These are phyloP conservation scores for Hedychridium roseum DNA, from an alignment of 2,888 invertebrate genomes.

Conservation along the genomic window DNA sequence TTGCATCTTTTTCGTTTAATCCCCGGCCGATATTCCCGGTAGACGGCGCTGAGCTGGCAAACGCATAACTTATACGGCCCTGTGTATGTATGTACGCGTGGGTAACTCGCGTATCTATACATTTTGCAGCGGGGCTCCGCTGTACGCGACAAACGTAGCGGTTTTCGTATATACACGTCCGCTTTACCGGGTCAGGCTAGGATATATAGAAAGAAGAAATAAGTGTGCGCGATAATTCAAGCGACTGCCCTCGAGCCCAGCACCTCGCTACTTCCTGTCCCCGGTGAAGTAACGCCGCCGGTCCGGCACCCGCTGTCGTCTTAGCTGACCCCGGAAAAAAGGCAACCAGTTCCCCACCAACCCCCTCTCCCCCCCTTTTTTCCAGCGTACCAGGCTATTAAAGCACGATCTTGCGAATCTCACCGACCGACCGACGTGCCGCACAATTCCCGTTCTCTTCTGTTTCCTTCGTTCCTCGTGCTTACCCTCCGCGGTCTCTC, in stretches of 20 bases:
- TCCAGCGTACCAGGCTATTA: slow-evolving; percentile 31
- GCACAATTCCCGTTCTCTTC: too few species aligned
- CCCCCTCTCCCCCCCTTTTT: slow-evolving; percentile 6
- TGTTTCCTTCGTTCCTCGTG: too few species aligned
- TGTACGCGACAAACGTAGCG: slow-evolving; percentile 7
- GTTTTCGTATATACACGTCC: slow-evolving; percentile 6
- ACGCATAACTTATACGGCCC: slow-evolving; percentile 25
- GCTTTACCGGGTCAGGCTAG: slow-evolving; percentile 20
- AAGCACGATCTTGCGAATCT: slow-evolving; percentile 35
- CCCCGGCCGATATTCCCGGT: slow-evolving; percentile 27
- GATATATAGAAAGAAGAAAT: slow-evolving; percentile 37
- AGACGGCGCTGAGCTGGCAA: slow-evolving; percentile 12
- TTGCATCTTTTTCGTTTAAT: not conserved
- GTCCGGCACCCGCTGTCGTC: slow-evolving; percentile 1
- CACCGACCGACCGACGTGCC: too few species aligned
- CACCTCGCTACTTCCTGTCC: slow-evolving; percentile 28
- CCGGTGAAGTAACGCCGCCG: slow-evolving; percentile 22
- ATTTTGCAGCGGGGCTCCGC: too few species aligned
- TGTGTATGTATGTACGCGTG: slow-evolving; percentile 8
- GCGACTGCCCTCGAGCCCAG: slow-evolving; percentile 22
- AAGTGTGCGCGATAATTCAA: slow-evolving; percentile 45
- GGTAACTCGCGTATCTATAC: not conserved
- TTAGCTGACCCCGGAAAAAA: slow-evolving; percentile 10
- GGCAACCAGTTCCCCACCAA: slow-evolving; percentile 7
- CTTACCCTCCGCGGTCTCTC: too few species aligned